phyloP scores from a whole-genome alignment of 2,888 invertebrate species.

The Branchellion lobata region DNA sequence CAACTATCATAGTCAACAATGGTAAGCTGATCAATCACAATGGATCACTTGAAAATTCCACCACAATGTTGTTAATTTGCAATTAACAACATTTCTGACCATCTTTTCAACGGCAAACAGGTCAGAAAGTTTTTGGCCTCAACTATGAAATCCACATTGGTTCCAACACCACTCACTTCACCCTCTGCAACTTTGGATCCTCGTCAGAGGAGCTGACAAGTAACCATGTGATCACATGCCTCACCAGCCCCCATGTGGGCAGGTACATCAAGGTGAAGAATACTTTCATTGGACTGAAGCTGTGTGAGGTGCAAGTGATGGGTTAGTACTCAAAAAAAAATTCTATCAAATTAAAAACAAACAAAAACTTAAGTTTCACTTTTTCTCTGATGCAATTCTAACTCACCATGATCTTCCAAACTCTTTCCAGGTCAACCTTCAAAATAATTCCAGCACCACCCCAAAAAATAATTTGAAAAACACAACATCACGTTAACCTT shows the following conservation, averaged over 20 bases:
- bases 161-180: background rate
- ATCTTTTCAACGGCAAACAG: background rate
- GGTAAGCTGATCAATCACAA: too few species aligned
- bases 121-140: constrained; percentile 37
- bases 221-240: constrained; percentile 41
- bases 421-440: background rate
- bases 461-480: too few species aligned
- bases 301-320: constrained; percentile 49
- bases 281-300: constrained; percentile 36
- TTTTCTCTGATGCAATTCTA: background rate
- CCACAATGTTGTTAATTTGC: background rate
- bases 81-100: background rate
- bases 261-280: constrained; percentile 45
- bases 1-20: constrained; percentile 41
- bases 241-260: constrained; percentile 38
- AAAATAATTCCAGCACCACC: too few species aligned
- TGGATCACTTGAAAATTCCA: background rate
- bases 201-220: background rate
- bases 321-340: constrained; percentile 41
- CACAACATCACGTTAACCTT: too few species aligned
- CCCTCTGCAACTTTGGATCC: constrained; percentile 42
- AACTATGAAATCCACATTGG: constrained; percentile 42
- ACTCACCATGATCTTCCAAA: background rate
- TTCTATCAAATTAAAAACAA: constrained; percentile 8
- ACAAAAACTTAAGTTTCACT: background rate